Percentiles rank a stretch among this genome's conserved stretches.
Evolutionary conservation across 2,113 vertebrate species (phyloP).

Genomic region (Bos javanicus): DNA sequence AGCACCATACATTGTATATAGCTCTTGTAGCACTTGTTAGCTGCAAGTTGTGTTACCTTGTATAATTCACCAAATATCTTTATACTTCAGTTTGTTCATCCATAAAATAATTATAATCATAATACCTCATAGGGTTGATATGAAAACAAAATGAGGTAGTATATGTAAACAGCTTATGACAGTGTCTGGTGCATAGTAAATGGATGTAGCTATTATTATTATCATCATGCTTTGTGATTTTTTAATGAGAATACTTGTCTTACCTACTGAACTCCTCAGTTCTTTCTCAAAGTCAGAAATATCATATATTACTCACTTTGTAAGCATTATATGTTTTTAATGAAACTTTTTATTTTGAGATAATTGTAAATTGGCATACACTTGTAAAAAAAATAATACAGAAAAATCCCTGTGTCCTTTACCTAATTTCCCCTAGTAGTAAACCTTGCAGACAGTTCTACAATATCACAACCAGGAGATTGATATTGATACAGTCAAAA

Average conservation of each 20-base stretch:
- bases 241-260: background rate
- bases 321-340: background rate
- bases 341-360: background rate
- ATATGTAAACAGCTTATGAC: background rate
- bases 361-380: background rate
- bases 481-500: background rate
- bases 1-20: background rate
- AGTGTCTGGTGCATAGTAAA: background rate
- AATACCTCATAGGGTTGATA: background rate
- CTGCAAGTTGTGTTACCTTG: background rate
- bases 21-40: background rate
- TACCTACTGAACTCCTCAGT: background rate
- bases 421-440: background rate
- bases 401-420: background rate
- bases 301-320: background rate
- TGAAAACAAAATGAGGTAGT: conserved; percentile 1
- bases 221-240: background rate
- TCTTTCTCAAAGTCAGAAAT: background rate
- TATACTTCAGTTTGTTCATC: conserved; percentile 30
- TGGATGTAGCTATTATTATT: background rate
- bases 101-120: background rate
- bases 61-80: background rate
- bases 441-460: background rate
- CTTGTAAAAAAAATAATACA: background rate
- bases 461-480: background rate